A percentile compares a stretch with the other conserved stretches of the same genome.
Conservation (phyloP, 1,140 invertebrate species). For the Eupristina koningsbergeri region DNA sequence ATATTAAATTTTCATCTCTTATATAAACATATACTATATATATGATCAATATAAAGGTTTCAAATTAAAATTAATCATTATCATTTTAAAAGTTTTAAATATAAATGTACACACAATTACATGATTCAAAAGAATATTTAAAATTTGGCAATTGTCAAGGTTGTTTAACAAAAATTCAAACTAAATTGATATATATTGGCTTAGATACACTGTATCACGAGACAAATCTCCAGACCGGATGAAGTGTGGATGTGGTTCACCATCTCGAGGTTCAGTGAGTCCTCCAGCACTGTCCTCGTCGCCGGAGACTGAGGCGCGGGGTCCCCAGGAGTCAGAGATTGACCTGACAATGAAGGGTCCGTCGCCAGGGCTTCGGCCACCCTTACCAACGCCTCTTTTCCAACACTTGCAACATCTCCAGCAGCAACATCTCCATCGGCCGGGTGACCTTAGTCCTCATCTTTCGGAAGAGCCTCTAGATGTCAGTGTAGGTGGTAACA, state of each 20-base stretch:
- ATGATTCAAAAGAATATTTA: no score
- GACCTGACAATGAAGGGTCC: slow-evolving; percentile 67
- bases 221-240: slow-evolving; percentile 68
- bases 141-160: no score
- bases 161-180: no score
- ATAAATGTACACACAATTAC: no score
- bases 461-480: slow-evolving; percentile 69
- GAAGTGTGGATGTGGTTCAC: slow-evolving; percentile 68
- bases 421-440: slow-evolving; percentile 40
- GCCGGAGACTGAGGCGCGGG: slow-evolving; percentile 31
- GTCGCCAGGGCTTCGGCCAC: neutral
- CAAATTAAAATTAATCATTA: no score
- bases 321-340: slow-evolving; percentile 68
- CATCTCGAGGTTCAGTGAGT: slow-evolving; percentile 63
- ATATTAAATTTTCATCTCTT: no score
- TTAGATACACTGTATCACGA: slow-evolving; percentile 57
- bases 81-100: no score
- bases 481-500: slow-evolving; percentile 67
- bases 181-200: neutral
- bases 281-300: slow-evolving; percentile 39
- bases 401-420: slow-evolving; percentile 60
- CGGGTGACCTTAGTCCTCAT: slow-evolving; percentile 62
- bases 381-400: slow-evolving; percentile 56
- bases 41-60: no score
- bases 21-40: no score